Conservation (phyloP, 2,797 vertebrate genomes). For the Podarcis siculus region DNA sequence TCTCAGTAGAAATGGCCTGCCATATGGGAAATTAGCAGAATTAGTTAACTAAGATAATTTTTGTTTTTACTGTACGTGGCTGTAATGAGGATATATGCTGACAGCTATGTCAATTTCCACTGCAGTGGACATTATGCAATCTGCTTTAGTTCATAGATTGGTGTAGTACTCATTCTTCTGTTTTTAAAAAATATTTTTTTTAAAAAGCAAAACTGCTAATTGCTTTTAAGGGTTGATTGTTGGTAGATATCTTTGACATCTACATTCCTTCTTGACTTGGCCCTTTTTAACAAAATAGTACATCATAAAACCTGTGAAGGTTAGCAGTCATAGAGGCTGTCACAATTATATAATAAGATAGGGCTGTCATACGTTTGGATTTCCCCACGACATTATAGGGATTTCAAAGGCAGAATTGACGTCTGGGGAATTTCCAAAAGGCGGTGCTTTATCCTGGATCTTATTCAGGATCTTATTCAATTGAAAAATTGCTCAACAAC, state of each 20-base stretch:
- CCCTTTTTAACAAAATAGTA: neutral
- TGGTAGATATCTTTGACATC: neutral
- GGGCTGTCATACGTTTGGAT: too few relatives aligned
- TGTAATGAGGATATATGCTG: neutral
- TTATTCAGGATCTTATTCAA: too few relatives aligned
- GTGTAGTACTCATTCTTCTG: conserved; percentile 25
- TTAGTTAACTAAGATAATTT: conserved; percentile 31
- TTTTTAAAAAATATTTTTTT: neutral
- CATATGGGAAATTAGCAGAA: conserved; percentile 43
- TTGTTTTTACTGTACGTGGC: conserved; percentile 24
- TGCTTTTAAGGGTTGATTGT: neutral
- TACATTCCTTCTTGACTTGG: neutral
- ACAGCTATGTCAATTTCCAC: conserved; percentile 56
- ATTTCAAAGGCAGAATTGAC: too few relatives aligned
- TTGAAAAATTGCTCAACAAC: too few relatives aligned
- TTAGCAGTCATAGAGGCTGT: neutral
- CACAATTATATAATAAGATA: too few relatives aligned
- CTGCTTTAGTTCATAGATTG: conserved; percentile 49
- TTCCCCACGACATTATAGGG: too few relatives aligned
- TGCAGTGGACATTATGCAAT: conserved; percentile 33
- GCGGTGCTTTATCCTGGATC: too few relatives aligned
- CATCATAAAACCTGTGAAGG: neutral
- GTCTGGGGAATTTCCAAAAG: too few relatives aligned
- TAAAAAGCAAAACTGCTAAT: neutral
- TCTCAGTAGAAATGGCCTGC: conserved; percentile 31